phyloP scores from a whole-genome alignment of 1,140 invertebrate genomes.

The Drosophila teissieri region DNA sequence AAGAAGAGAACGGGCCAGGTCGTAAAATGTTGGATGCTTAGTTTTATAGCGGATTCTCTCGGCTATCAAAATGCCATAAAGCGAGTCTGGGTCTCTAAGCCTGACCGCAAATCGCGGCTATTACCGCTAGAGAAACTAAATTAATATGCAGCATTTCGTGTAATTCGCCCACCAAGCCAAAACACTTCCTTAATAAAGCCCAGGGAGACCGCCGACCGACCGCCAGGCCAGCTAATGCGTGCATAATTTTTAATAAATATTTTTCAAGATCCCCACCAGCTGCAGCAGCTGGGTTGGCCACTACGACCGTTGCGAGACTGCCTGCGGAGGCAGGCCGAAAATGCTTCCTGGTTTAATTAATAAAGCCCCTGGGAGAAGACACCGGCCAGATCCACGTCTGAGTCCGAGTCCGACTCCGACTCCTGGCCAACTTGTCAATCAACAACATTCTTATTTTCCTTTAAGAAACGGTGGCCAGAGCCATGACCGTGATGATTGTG shows the following conservation, averaged over 20 bases:
- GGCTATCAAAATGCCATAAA: slow-evolving; percentile 65
- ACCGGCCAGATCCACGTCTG: neutral
- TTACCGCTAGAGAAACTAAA: slow-evolving; percentile 47
- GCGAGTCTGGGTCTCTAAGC: slow-evolving; percentile 30
- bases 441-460: slow-evolving; percentile 50
- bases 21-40: slow-evolving; percentile 47
- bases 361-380: slow-evolving; percentile 20
- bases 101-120: slow-evolving; percentile 46
- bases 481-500: slow-evolving; percentile 58
- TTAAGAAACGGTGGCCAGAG: slow-evolving; percentile 19
- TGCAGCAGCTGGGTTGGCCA: slow-evolving; percentile 34
- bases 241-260: slow-evolving; percentile 83
- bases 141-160: slow-evolving; percentile 75
- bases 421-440: slow-evolving; percentile 65
- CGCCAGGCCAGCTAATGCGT: slow-evolving; percentile 65
- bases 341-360: slow-evolving; percentile 81
- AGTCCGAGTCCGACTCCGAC: neutral
- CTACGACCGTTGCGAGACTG: slow-evolving; percentile 5
- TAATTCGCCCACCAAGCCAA: slow-evolving; percentile 68
- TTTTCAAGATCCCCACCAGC: slow-evolving; percentile 68
- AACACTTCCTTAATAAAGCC: slow-evolving; percentile 74
- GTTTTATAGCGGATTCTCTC: slow-evolving; percentile 65
- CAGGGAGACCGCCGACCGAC: slow-evolving; percentile 15
- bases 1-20: slow-evolving; percentile 13
- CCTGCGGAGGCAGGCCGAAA: slow-evolving; percentile 43